Evolutionary conservation across 2,113 vertebrate species (phyloP).

Genomic region (Oceanodroma tethys): DNA sequence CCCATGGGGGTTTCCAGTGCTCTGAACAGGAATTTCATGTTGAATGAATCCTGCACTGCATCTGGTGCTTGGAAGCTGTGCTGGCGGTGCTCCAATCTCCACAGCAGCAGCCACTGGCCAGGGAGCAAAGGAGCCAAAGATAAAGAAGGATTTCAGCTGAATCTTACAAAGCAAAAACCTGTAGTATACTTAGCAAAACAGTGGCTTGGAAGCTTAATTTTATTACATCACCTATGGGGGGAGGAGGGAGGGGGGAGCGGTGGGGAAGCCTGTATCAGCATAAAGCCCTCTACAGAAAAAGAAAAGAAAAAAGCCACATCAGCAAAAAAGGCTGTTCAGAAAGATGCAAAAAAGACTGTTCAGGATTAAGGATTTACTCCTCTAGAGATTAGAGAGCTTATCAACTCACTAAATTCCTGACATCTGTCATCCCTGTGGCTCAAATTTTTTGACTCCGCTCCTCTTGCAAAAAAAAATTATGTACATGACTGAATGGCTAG

Average conservation of each 20-base stretch:
- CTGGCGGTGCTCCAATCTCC: background rate
- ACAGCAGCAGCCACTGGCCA: background rate
- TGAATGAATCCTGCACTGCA: background rate
- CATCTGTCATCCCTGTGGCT: background rate
- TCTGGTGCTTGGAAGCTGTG: constrained; percentile 1
- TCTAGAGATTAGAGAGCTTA: background rate
- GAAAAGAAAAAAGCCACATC: background rate
- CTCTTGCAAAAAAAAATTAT: background rate
- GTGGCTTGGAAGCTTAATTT: background rate
- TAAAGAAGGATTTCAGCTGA: background rate
- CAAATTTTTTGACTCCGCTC: background rate
- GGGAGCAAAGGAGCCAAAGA: background rate
- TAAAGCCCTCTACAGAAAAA: background rate
- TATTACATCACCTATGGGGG: background rate
- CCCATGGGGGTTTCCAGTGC: background rate
- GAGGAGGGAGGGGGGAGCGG: background rate
- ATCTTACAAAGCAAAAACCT: background rate
- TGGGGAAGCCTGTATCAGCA: background rate
- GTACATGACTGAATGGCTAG: background rate
- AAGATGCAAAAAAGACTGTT: background rate
- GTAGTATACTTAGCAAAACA: background rate
- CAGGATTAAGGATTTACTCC: background rate
- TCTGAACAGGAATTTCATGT: background rate
- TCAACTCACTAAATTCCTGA: background rate
- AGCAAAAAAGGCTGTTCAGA: background rate